Base-by-base conservation (phyloP, 2,888 invertebrate genomes). In the Andrena camellia region DNA sequence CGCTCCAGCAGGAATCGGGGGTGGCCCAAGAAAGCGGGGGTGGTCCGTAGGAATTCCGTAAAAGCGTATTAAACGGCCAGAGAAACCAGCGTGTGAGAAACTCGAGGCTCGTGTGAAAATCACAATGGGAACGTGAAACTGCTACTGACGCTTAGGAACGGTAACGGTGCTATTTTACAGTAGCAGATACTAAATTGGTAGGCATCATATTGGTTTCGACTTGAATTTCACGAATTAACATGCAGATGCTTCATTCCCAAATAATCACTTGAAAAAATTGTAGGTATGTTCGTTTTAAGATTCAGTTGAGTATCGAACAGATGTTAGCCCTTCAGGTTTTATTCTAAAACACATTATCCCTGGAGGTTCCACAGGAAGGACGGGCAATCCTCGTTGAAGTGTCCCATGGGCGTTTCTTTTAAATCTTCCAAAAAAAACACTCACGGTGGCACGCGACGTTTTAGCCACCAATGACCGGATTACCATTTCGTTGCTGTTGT, bases 401-500 rank as follows among this genome's bases (percentile, higher is more conserved):
- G 2, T 33, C 17, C 4, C 42, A 8, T 10, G 2, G 33, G 33
- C 26, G 13, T 23, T 78, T 68, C 70, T 68, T 33, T 52, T 20
- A 29, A 63, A 29, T 62, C 66, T 69, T 59, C 71, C 26, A 13
- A 68, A 79, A 78, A 78, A 74, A 62, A 57, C 84, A 81, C 91
- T 91, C 66, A 62, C 84, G 64, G 71, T 54, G 89, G 50, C 92
- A 92, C 92, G 90, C 83, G 92, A 79, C 88, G 8, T 23, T 84
- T 59, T 70, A 59, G 48, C 26, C n/a, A 29, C 26, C 52, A 62
- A 81, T 52, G 70, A 86, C 77, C 64, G 81, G 82, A 89, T 90
- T 88, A 87, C 90, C 88, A 88, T 90, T 90, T 87, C 87, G 85
- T 89, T 81, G 57, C 84, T 76, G 78, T 86, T 85, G 84, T 88